Evolutionary conservation across 2,797 vertebrate species (phyloP).

Genomic region (Onychomys torridus): DNA sequence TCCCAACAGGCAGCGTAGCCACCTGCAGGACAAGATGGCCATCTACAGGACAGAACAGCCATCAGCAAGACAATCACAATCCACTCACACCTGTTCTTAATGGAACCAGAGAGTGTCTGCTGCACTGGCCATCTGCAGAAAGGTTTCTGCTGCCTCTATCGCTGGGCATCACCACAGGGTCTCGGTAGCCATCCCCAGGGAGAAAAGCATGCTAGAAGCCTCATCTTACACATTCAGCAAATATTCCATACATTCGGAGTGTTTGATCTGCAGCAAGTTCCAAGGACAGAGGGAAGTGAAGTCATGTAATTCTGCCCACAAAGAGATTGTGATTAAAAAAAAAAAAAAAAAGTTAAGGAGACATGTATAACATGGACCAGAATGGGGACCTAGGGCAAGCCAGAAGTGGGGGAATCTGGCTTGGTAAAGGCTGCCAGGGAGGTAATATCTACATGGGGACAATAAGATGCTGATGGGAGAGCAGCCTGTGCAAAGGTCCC

Average conservation of each 20-base stretch:
- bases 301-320: neutral
- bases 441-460: neutral
- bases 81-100: slow-evolving; percentile 62
- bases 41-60: neutral
- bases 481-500: neutral
- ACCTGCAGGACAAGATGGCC: neutral
- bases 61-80: slow-evolving; percentile 71
- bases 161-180: neutral
- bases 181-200: too few species aligned
- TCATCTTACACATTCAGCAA: neutral
- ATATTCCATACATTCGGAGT: neutral
- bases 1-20: slow-evolving; percentile 67
- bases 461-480: neutral
- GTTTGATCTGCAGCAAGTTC: neutral
- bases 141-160: neutral
- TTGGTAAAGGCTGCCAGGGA: neutral
- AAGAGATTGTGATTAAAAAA: neutral
- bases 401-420: neutral
- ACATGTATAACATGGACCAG: neutral
- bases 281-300: neutral
- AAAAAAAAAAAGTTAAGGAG: neutral
- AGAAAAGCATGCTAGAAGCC: neutral
- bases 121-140: neutral
- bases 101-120: neutral
- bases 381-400: neutral